Evolutionary conservation across 2,888 invertebrate genomes (phyloP), one percentile per base, ranked within the genome.

Genomic region (Falcaria lacertinaria): DNA sequence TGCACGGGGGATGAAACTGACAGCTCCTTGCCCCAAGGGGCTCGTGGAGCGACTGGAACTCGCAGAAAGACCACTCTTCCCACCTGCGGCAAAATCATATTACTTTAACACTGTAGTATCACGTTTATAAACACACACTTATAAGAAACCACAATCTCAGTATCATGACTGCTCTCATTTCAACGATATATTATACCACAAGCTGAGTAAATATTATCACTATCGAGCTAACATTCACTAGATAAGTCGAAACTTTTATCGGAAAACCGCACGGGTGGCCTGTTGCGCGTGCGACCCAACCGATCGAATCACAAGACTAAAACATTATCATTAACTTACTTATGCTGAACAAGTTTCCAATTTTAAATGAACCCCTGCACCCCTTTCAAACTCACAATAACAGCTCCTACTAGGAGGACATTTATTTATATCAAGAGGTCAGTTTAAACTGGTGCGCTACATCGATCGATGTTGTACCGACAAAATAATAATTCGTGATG

Each of bases 1-100:
- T 33, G 86, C 88, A 45, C 90, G 74, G 32, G 90, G 89, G 71
- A 89, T 88, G 48, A 89, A 87, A 54, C 89, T 89, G 50, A 87
- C 74, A 19, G 76, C 76, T 38, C 87, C 85, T 57, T 89, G 89
- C 48, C 89, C 86, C 57, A 88, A 79, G 57, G 90, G 88, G 77
- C 91, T 90, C 60, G 91, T 89, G 25, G 90, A 89, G 60, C 93
- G 79, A 76, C 93, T 91, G 69, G 92, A 90, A 74, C 93, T 84
- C 60, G 92, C 86, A 37, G 90, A 90, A 42, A 89, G 64, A 32
- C 85, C 89, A 53, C 78, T 83, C 62, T 83, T 89, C 39, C 83
- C 80, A 66, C 89, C 88, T 88, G 74, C 44, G 62, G 73, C 57
- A 57, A 56, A 60, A 14, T 19, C 19, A 19, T 36, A 46, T 34